phyloP scores from a whole-genome alignment of 2,797 vertebrate genomes.

The Pangasius larnaudii region DNA sequence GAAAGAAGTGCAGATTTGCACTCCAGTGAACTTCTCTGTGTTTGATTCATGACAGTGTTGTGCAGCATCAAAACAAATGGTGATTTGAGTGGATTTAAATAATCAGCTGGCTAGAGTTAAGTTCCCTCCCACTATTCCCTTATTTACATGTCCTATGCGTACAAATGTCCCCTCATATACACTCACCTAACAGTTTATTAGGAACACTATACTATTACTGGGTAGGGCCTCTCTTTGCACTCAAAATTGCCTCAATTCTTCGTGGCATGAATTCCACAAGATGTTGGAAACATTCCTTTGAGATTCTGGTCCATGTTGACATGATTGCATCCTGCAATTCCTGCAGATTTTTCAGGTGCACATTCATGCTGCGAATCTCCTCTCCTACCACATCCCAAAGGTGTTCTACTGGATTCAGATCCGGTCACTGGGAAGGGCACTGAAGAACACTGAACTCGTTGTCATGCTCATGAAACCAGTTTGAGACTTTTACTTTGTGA shows the following conservation, averaged over 20 bases:
- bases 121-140: not conserved
- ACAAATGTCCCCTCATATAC: not conserved
- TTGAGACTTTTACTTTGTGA: not conserved
- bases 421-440: not conserved
- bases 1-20: not conserved
- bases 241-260: not conserved
- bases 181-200: not conserved
- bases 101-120: not conserved
- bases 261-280: not conserved
- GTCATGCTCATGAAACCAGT: not conserved
- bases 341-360: not conserved
- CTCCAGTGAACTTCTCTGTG: not conserved
- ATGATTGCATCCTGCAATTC: not conserved
- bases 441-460: not conserved
- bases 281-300: not conserved
- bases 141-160: not conserved
- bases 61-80: not conserved
- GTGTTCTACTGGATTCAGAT: not conserved
- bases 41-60: not conserved
- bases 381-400: not conserved
- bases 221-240: not conserved
- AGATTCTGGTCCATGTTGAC: not conserved
- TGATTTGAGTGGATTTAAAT: not conserved
- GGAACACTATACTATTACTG: not conserved
- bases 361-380: not conserved